phyloP scores from a whole-genome alignment of 2,113 vertebrate genomes.

The Otolemur garnettii region DNA sequence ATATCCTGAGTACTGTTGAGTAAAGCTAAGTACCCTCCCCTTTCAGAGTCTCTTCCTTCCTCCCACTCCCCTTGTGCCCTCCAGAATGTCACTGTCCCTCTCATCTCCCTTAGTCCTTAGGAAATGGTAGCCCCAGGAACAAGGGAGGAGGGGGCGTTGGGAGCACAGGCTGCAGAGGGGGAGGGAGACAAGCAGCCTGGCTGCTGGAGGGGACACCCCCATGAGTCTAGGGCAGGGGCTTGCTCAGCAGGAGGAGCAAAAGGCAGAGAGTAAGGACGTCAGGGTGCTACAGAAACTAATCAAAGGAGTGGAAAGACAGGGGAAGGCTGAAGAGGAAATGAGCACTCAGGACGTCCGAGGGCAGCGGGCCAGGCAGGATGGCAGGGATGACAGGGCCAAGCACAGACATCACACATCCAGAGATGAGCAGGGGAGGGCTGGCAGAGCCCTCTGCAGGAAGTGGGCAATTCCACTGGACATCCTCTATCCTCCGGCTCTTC shows the following conservation, averaged over 20 bases:
- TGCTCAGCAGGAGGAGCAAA: background rate
- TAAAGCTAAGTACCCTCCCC: background rate
- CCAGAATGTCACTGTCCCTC: background rate
- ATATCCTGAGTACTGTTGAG: background rate
- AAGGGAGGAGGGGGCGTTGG: background rate
- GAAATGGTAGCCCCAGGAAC: background rate
- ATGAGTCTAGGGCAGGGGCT: background rate
- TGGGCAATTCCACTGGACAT: background rate
- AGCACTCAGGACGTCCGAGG: background rate
- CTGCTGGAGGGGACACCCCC: background rate
- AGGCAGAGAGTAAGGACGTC: too few relatives aligned
- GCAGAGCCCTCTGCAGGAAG: background rate
- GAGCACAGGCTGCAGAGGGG: fast-evolving
- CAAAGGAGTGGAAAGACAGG: background rate
- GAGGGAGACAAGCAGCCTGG: background rate
- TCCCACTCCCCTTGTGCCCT: too few relatives aligned
- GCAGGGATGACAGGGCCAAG: too few relatives aligned
- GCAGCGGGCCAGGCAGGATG: background rate
- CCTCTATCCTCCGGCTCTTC: background rate
- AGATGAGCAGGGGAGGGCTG: background rate
- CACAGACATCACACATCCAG: background rate
- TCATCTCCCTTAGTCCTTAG: background rate
- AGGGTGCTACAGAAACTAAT: background rate
- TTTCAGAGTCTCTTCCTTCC: background rate
- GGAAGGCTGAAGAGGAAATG: background rate